A percentile compares a stretch with the other conserved stretches of the same genome.
phyloP scores from a whole-genome alignment of 2,797 vertebrate species.

The Molossus molossus region DNA sequence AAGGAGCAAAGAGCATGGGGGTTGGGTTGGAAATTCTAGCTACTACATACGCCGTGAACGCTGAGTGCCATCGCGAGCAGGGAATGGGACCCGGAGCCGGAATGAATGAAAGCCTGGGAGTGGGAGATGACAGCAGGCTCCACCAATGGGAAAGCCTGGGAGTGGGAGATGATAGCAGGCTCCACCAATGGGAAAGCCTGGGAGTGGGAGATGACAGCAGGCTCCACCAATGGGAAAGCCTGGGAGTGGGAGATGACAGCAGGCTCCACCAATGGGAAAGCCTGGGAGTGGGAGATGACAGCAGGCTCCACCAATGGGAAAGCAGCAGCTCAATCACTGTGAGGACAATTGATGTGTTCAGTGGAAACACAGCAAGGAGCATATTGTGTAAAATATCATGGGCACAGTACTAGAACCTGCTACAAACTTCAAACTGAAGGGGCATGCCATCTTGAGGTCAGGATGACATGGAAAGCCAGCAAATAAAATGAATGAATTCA shows the following conservation, averaged over 20 bases:
- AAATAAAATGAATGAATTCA: background rate
- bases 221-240: background rate
- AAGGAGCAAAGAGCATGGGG: background rate
- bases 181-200: background rate
- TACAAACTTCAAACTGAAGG: conserved; percentile 34
- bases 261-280: background rate
- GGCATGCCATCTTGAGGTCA: background rate
- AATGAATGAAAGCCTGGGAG: too few relatives aligned
- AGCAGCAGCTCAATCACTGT: background rate
- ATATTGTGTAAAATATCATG: background rate
- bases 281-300: too few relatives aligned
- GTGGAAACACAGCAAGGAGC: background rate
- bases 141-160: background rate
- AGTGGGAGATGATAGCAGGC: background rate
- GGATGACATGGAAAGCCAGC: background rate
- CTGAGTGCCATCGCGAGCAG: background rate
- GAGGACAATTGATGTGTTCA: background rate
- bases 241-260: background rate
- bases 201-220: too few relatives aligned
- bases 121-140: background rate
- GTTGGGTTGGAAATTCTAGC: background rate
- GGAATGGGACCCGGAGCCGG: background rate
- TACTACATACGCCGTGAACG: background rate
- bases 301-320: background rate
- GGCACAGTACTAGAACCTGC: background rate